These are phyloP conservation scores for Stegostoma tigrinum DNA, from an alignment of 2,113 vertebrate species.

Conservation along the genomic window DNA sequence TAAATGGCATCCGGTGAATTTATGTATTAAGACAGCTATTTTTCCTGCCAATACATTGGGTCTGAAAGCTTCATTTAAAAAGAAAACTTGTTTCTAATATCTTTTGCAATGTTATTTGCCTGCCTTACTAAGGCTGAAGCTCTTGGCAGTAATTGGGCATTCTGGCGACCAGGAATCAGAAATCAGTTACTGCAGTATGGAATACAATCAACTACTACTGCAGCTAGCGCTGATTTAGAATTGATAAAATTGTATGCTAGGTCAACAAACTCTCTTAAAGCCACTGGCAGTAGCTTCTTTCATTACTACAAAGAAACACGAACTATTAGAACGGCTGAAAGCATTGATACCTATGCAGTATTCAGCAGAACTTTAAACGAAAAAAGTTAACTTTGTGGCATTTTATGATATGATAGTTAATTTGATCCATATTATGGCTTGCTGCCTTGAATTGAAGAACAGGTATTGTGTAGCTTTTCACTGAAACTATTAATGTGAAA, in stretches of 20 bases:
- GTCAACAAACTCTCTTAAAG: not conserved
- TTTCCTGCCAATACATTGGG: not conserved
- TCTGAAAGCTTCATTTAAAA: not conserved
- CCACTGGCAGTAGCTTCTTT: not conserved
- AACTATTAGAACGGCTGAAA: not conserved
- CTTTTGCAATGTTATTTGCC: not conserved
- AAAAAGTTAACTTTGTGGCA: not conserved
- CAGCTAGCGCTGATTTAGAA: not conserved
- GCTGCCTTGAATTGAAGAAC: not conserved
- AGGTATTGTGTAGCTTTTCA: not conserved
- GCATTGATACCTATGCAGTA: not conserved
- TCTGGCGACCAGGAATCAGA: not conserved
- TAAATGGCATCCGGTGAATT: not conserved
- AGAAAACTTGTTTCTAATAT: not conserved
- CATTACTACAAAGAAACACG: not conserved
- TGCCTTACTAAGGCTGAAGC: not conserved
- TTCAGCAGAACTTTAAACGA: not conserved
- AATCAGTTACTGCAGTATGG: not conserved
- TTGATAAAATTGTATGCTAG: not conserved
- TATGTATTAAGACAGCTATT: not conserved
- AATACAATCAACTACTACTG: not conserved
- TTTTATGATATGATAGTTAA: not conserved
- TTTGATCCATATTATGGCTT: not conserved
- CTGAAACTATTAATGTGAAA: not conserved
- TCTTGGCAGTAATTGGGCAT: constrained; percentile 12